These are phyloP conservation scores for Antennarius striatus DNA, from an alignment of 2,113 vertebrate genomes.

Conservation along the genomic window DNA sequence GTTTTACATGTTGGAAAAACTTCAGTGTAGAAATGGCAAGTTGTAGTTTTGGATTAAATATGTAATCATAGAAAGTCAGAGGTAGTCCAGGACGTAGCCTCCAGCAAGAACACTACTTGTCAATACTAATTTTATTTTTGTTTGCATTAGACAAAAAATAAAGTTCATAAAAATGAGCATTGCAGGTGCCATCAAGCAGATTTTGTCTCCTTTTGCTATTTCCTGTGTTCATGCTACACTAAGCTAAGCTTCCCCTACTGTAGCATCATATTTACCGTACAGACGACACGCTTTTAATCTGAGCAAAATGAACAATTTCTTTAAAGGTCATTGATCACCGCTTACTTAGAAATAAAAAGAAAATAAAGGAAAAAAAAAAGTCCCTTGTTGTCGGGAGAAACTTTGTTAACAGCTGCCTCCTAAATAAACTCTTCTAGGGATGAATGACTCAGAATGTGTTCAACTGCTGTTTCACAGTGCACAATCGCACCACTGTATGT, in stretches of 20 bases:
- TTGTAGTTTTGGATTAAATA: too few relatives aligned
- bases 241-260: not conserved
- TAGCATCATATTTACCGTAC: not conserved
- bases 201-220: not conserved
- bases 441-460: slow-evolving; percentile 50
- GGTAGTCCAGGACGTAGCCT: too few relatives aligned
- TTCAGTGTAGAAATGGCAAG: too few relatives aligned
- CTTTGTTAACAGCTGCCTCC: slow-evolving; percentile 10
- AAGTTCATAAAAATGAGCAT: too few relatives aligned
- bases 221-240: not conserved
- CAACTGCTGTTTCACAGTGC: slow-evolving; percentile 47
- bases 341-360: slow-evolving; percentile 4
- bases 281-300: not conserved
- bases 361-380: not conserved
- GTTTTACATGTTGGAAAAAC: too few relatives aligned
- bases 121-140: too few relatives aligned
- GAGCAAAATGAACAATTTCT: slow-evolving; percentile 1
- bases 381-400: not conserved
- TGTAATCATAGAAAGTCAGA: too few relatives aligned
- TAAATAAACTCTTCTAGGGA: slow-evolving; percentile 30
- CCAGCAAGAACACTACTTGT: too few relatives aligned
- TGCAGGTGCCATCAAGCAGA: not conserved
- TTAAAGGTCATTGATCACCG: slow-evolving; percentile 23
- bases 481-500: slow-evolving; percentile 43
- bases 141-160: too few relatives aligned